Evolutionary conservation across 2,797 vertebrate species (phyloP).

Genomic region (Gastrophryne carolinensis): DNA sequence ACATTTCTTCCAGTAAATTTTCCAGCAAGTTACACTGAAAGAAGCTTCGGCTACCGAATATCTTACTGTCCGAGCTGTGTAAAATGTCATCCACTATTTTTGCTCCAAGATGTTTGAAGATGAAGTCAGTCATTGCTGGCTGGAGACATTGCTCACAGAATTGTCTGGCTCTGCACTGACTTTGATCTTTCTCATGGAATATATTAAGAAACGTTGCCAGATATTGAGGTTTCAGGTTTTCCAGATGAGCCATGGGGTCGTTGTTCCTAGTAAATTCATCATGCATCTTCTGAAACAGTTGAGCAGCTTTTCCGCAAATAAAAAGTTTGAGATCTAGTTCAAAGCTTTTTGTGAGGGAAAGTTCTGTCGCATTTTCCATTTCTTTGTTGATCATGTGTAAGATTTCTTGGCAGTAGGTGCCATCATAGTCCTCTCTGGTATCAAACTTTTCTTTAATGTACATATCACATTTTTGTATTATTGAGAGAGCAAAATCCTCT

Average conservation of each 20-base stretch:
- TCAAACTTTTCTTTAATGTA: constrained; percentile 63
- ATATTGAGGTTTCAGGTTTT: constrained; percentile 57
- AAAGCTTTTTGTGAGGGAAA: constrained; percentile 63
- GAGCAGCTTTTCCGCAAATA: constrained; percentile 65
- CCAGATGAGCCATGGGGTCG: constrained; percentile 57
- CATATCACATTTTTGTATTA: constrained; percentile 62
- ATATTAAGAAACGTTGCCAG: constrained; percentile 62
- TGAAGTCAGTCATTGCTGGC: constrained; percentile 57
- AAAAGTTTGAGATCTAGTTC: constrained; percentile 70
- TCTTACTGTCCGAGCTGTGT: constrained; percentile 33
- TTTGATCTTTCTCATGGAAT: constrained; percentile 57
- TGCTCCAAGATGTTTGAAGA: constrained; percentile 58
- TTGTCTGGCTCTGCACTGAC: constrained; percentile 55
- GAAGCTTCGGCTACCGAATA: constrained; percentile 55
- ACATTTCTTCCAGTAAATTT: constrained; percentile 52
- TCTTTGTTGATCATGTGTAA: constrained; percentile 65
- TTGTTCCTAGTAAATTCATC: constrained; percentile 61
- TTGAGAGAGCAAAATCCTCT: background rate
- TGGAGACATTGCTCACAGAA: constrained; percentile 60
- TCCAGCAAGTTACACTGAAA: constrained; percentile 57
- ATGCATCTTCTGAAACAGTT: constrained; percentile 68
- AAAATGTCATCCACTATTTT: constrained; percentile 62
- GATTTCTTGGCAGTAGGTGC: constrained; percentile 66
- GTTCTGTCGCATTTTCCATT: constrained; percentile 50
- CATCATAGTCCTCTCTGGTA: constrained; percentile 64